Percentiles rank a stretch among this genome's conserved stretches.
These are phyloP conservation scores for Noctua fimbriata DNA, from an alignment of 2,888 invertebrate genomes.

Conservation along the genomic window DNA sequence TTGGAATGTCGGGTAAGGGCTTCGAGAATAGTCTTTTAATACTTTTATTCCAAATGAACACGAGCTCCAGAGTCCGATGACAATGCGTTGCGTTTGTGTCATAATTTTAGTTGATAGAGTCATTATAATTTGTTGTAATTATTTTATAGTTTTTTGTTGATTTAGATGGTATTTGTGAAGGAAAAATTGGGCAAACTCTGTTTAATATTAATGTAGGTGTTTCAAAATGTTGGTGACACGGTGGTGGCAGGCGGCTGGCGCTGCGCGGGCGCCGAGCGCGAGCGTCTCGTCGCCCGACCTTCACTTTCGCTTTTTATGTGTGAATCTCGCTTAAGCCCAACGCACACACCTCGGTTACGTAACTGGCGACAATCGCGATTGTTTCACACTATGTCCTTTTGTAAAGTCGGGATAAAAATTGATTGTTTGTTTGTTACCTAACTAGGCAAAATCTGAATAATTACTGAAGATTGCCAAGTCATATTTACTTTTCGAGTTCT, in stretches of 20 bases:
- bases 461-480: conserved; percentile 1
- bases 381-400: conserved; percentile 61
- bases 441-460: conserved; percentile 17
- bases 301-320: conserved; percentile 82
- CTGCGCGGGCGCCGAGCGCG: conserved; percentile 30
- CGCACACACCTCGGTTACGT: conserved; percentile 65
- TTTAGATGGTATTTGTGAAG: conserved; percentile 30
- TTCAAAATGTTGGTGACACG: conserved; percentile 63
- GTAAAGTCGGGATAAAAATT: conserved; percentile 51
- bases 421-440: conserved; percentile 39
- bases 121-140: conserved; percentile 10
- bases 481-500: conserved; percentile 27
- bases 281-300: conserved; percentile 72
- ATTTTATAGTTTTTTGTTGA: conserved; percentile 14
- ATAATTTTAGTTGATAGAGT: conserved; percentile 6
- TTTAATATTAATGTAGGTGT: conserved; percentile 62
- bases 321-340: conserved; percentile 73
- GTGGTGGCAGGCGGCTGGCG: conserved; percentile 26
- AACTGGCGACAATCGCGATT: conserved; percentile 59
- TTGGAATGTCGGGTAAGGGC: conserved; percentile 1
- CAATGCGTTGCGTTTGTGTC: conserved; percentile 2
- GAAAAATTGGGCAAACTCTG: conserved; percentile 53
- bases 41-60: not conserved
- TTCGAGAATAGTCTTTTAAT: not conserved
- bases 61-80: conserved; percentile 4